Conservation (phyloP, 2,888 invertebrate species). For the Dryobota labecula region DNA sequence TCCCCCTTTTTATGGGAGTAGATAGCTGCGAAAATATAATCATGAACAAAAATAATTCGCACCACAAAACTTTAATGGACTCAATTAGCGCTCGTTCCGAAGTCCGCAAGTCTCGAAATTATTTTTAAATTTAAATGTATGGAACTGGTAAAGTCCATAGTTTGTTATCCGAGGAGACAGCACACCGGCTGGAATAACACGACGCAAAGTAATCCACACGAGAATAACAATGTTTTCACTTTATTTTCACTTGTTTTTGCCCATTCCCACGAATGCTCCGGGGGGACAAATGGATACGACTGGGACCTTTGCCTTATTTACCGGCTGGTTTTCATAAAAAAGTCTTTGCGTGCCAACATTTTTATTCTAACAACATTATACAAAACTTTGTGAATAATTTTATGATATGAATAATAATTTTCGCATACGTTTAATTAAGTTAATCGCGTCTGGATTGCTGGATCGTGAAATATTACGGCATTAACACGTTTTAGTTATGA, state of each 20-base stretch:
- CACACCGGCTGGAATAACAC: slow-evolving; percentile 77
- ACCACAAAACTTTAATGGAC: slow-evolving; percentile 75
- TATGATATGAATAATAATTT: slow-evolving; percentile 56
- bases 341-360: slow-evolving; percentile 67
- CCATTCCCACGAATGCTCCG: slow-evolving; percentile 82
- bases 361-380: slow-evolving; percentile 67
- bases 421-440: slow-evolving; percentile 46
- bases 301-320: slow-evolving; percentile 82
- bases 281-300: slow-evolving; percentile 80
- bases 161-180: slow-evolving; percentile 76
- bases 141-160: slow-evolving; percentile 74
- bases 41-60: slow-evolving; percentile 70
- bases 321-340: slow-evolving; percentile 76
- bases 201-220: slow-evolving; percentile 83
- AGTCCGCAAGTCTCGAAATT: slow-evolving; percentile 72
- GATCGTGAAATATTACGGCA: slow-evolving; percentile 41
- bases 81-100: slow-evolving; percentile 74
- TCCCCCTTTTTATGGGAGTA: slow-evolving; percentile 65
- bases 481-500: slow-evolving; percentile 38
- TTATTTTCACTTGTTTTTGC: slow-evolving; percentile 87
- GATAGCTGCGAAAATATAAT: slow-evolving; percentile 69
- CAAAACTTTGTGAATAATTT: slow-evolving; percentile 63
- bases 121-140: slow-evolving; percentile 78
- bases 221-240: slow-evolving; percentile 87
- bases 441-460: slow-evolving; percentile 44